A percentile compares a stretch with the other conserved stretches of the same genome.
Conservation (phyloP, 2,113 vertebrate genomes). For the Clinocottus analis region DNA sequence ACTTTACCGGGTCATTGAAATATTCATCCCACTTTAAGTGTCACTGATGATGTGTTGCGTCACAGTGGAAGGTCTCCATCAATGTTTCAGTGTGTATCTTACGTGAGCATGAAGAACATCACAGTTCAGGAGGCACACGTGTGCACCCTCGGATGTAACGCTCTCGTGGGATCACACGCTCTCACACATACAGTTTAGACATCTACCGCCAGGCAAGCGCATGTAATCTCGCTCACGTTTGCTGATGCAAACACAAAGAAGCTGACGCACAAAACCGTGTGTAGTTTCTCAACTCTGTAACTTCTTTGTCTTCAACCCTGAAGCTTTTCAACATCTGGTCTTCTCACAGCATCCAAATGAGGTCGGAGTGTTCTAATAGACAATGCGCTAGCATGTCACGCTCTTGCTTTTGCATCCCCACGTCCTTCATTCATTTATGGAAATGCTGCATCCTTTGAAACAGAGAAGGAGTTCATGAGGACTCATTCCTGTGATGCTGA, state of each 20-base stretch:
- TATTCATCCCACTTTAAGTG: constrained; percentile 69
- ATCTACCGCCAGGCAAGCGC: constrained; percentile 23
- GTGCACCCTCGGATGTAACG: constrained; percentile 23
- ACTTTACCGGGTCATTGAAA: constrained; percentile 54
- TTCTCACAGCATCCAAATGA: constrained; percentile 44
- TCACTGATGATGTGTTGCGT: constrained; percentile 58
- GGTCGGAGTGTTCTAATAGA: constrained; percentile 8
- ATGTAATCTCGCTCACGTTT: constrained; percentile 40
- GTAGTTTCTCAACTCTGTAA: background rate
- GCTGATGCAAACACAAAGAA: constrained; percentile 47
- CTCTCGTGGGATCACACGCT: constrained; percentile 35
- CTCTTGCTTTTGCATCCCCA: constrained; percentile 9
- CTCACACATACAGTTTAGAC: constrained; percentile 22
- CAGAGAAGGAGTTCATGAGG: constrained; percentile 2
- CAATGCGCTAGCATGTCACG: constrained; percentile 11
- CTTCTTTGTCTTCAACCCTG: background rate
- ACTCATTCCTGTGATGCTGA: background rate
- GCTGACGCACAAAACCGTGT: constrained; percentile 21
- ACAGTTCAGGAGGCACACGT: constrained; percentile 35
- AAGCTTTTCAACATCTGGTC: constrained; percentile 51
- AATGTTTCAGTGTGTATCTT: constrained; percentile 60
- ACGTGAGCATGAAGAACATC: constrained; percentile 23
- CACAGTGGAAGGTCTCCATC: constrained; percentile 51
- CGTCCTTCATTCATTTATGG: constrained; percentile 3
- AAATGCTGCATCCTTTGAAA: constrained; percentile 26